These are phyloP conservation scores for Schizopygopsis malacanthus DNA, from an alignment of 2,797 vertebrate genomes.

Conservation along the genomic window DNA sequence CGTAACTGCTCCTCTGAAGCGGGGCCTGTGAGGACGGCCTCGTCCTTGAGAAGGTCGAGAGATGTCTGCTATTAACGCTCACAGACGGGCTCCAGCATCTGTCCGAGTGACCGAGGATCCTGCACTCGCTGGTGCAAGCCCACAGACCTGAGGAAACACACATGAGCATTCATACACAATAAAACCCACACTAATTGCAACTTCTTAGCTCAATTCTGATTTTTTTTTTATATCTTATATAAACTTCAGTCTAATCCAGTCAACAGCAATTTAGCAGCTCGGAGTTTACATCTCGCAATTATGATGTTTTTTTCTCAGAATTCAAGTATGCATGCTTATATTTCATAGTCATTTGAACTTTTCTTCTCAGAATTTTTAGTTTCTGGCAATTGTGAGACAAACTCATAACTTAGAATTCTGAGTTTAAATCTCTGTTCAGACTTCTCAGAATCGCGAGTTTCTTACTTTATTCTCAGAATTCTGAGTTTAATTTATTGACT, in stretches of 20 bases:
- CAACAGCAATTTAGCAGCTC: neutral
- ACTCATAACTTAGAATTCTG: neutral
- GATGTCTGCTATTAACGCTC: conserved; percentile 78
- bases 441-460: neutral
- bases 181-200: too few species aligned
- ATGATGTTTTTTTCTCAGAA: neutral
- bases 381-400: too few species aligned
- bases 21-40: conserved; percentile 89
- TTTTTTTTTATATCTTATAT: neutral
- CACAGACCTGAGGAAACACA: conserved; percentile 85
- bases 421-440: neutral
- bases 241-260: neutral
- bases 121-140: conserved; percentile 96
- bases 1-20: conserved; percentile 88
- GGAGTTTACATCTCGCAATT: neutral
- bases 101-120: conserved; percentile 95
- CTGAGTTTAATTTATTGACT: too few species aligned
- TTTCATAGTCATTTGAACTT: neutral
- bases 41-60: conserved; percentile 92
- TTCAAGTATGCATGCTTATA: neutral
- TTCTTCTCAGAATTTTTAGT: neutral
- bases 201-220: too few species aligned
- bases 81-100: conserved; percentile 97
- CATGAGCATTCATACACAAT: neutral
- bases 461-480: neutral